Evolutionary conservation across 2,797 vertebrate species (phyloP).

Genomic region (Anabas testudineus): DNA sequence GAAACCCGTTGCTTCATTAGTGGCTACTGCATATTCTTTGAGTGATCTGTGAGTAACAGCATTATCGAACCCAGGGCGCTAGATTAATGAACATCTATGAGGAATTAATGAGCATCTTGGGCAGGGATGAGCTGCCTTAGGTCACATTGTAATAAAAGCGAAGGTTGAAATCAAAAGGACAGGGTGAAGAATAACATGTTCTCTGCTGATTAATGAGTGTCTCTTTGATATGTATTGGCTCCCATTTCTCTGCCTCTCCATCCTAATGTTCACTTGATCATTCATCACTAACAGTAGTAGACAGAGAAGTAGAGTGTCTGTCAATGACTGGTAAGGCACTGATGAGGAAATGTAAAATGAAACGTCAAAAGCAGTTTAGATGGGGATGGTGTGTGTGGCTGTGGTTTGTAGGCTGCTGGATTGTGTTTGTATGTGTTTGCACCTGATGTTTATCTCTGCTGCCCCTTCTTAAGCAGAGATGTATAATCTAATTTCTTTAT

Average conservation of each 20-base stretch:
- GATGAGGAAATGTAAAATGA: conserved; percentile 29
- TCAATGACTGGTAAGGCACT: conserved; percentile 17
- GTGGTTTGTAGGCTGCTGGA: not conserved
- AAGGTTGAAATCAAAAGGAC: conserved; percentile 63
- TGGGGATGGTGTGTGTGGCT: conserved; percentile 2
- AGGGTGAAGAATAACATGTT: conserved; percentile 37
- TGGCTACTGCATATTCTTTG: conserved; percentile 28
- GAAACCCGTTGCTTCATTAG: conserved; percentile 25
- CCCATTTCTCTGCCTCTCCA: conserved; percentile 16
- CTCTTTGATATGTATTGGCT: conserved; percentile 56
- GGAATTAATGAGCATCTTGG: conserved; percentile 63
- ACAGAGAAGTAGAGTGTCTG: conserved; percentile 8
- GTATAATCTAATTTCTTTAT: conserved; percentile 5
- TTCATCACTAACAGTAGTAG: conserved; percentile 32
- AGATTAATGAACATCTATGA: conserved; percentile 55
- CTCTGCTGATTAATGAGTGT: conserved; percentile 52
- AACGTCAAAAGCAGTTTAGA: not conserved
- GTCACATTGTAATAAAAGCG: conserved; percentile 60
- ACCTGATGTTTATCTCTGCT: not conserved
- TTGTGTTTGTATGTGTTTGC: not conserved
- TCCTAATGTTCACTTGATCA: conserved; percentile 32
- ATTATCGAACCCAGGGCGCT: conserved; percentile 26
- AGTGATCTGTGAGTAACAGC: conserved; percentile 40
- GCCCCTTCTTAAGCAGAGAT: not conserved
- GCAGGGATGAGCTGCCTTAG: conserved; percentile 32